A percentile compares a stretch with the other conserved stretches of the same genome.
These are phyloP conservation scores for Andrena marginata DNA, from an alignment of 2,888 invertebrate species.

Conservation along the genomic window DNA sequence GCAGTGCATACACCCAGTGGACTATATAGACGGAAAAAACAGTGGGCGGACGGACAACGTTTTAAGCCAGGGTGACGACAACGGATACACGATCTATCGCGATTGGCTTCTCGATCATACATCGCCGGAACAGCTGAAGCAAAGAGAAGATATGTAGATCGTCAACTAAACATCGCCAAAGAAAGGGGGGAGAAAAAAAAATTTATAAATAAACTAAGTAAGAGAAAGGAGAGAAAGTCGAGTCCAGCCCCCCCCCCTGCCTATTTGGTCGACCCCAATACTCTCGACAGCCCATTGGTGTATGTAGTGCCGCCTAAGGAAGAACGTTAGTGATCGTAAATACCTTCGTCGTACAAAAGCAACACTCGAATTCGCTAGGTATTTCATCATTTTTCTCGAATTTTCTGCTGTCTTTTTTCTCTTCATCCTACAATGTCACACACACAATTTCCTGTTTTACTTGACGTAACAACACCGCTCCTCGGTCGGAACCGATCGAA, in stretches of 20 bases:
- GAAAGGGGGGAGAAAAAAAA: not conserved
- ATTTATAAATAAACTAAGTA: not conserved
- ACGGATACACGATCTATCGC: not conserved
- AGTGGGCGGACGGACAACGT: conserved; percentile 29
- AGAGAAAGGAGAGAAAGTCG: not conserved
- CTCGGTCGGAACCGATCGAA: conserved; percentile 60
- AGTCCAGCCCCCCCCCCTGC: conserved; percentile 24
- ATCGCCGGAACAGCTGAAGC: conserved; percentile 15
- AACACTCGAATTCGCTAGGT: conserved; percentile 98
- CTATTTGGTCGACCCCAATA: conserved; percentile 15
- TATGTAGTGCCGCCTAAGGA: conserved; percentile 72
- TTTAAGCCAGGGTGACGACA: conserved; percentile 36
- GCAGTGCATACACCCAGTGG: conserved; percentile 74
- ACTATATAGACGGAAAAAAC: conserved; percentile 52
- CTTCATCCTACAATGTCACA: conserved; percentile 86
- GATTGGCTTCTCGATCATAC: not conserved
- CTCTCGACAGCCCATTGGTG: conserved; percentile 70
- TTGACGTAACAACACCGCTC: conserved; percentile 56
- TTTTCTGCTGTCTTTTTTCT: conserved; percentile 89
- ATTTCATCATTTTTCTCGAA: conserved; percentile 93
- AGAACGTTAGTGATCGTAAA: conserved; percentile 82
- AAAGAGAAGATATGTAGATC: conserved; percentile 1
- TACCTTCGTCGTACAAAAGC: conserved; percentile 98
- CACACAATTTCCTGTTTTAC: conserved; percentile 76
- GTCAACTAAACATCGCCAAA: too few species aligned